Percentiles rank a stretch among this genome's conserved stretches.
phyloP scores from a whole-genome alignment of 2,797 vertebrate species.

The Smutsia gigantea region DNA sequence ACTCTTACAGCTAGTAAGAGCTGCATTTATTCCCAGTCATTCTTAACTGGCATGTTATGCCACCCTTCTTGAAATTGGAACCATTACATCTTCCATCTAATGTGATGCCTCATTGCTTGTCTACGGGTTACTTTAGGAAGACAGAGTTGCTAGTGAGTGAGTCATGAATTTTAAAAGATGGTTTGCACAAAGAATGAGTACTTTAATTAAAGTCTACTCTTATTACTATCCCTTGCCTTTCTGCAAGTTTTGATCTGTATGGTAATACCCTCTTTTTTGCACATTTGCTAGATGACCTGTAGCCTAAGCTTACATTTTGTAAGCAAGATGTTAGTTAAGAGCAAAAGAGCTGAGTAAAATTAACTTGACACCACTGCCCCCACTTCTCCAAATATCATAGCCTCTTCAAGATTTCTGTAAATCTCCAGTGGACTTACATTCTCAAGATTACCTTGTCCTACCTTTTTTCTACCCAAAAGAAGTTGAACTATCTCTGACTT shows the following conservation, averaged over 20 bases:
- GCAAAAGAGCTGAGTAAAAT: not conserved
- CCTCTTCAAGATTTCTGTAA: not conserved
- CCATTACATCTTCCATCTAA: not conserved
- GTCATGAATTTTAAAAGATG: not conserved
- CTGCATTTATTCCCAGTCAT: not conserved
- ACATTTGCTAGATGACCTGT: not conserved
- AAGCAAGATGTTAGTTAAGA: not conserved
- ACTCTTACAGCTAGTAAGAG: not conserved
- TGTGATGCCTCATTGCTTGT: not conserved
- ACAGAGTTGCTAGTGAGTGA: not conserved
- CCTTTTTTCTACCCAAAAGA: not conserved
- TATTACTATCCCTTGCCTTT: not conserved
- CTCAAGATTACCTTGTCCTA: not conserved
- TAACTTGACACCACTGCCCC: rapidly evolving
- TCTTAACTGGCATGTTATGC: not conserved
- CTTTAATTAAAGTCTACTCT: not conserved
- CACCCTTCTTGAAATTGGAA: not conserved
- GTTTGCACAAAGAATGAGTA: not conserved
- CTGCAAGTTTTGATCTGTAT: not conserved
- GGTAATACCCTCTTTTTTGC: not conserved
- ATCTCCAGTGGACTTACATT: not conserved
- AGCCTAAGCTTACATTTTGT: not conserved
- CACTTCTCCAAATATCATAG: not conserved
- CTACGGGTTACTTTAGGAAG: not conserved
- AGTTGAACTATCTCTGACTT: not conserved